Percentiles rank a stretch among this genome's conserved stretches.
Evolutionary conservation across 2,113 vertebrate species (phyloP).

Genomic region (Vicugna pacos): DNA sequence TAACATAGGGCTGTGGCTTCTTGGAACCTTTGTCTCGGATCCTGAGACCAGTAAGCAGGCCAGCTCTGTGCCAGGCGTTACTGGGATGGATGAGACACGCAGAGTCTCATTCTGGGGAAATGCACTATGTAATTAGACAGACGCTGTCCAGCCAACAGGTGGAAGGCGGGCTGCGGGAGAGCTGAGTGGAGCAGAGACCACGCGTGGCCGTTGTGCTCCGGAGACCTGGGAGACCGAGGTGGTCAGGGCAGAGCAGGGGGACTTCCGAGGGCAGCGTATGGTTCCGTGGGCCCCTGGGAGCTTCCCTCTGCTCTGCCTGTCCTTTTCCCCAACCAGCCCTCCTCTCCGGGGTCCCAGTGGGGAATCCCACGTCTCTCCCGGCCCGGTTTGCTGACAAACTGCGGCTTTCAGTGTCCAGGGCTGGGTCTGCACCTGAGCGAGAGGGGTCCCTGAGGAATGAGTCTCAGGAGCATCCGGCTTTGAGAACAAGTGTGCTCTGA

Average conservation of each 20-base stretch:
- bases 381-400: too few species aligned
- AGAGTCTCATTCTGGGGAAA: background rate
- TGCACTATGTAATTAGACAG: background rate
- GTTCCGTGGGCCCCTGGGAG: background rate
- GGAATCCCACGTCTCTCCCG: background rate
- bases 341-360: accelerated
- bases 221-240: background rate
- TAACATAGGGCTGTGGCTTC: background rate
- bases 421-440: background rate
- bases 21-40: background rate
- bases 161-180: background rate
- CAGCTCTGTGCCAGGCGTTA: background rate
- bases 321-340: background rate
- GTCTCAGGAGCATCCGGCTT: background rate
- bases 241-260: accelerated
- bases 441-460: background rate
- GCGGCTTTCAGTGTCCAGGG: background rate
- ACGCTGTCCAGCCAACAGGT: background rate
- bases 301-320: background rate
- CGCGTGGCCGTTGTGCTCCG: accelerated
- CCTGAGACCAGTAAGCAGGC: background rate
- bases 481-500: background rate
- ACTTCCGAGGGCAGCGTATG: background rate
- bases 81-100: background rate
- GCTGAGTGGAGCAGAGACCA: background rate